A percentile compares a stretch with the other conserved stretches of the same genome.
phyloP scores from a whole-genome alignment of 2,888 invertebrate genomes.

The Patella pellucida region DNA sequence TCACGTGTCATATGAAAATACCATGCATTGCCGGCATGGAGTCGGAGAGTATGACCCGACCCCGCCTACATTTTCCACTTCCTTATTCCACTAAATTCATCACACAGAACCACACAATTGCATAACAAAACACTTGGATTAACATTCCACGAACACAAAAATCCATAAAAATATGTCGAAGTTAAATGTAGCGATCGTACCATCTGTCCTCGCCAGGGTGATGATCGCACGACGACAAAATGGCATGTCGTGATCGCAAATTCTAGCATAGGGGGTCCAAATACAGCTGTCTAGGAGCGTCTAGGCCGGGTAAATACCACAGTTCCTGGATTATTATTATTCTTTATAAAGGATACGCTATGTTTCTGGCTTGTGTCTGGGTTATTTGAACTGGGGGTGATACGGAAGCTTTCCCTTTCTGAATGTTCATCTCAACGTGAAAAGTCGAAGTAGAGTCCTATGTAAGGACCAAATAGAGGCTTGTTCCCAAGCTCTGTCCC shows the following conservation, averaged over 20 bases:
- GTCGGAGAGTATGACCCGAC: not conserved
- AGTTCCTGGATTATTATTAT: not conserved
- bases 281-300: not conserved
- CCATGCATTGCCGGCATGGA: slow-evolving; percentile 1
- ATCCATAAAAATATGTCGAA: no score
- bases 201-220: not conserved
- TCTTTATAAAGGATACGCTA: slow-evolving; percentile 51
- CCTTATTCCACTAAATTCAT: not conserved
- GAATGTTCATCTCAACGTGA: slow-evolving; percentile 65
- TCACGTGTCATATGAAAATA: slow-evolving; percentile 7
- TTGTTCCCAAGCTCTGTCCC: slow-evolving; percentile 68
- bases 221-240: slow-evolving; percentile 1
- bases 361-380: slow-evolving; percentile 51
- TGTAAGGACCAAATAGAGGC: slow-evolving; percentile 60
- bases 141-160: no score
- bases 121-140: no score
- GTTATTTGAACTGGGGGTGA: slow-evolving; percentile 59
- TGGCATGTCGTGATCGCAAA: not conserved
- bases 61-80: slow-evolving; percentile 6
- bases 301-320: no score
- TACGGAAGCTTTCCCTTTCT: slow-evolving; percentile 59
- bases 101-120: no score
- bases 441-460: slow-evolving; percentile 32
- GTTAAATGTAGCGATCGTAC: not conserved
- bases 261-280: not conserved